A percentile compares a stretch with the other conserved stretches of the same genome.
These are phyloP conservation scores for Drosophila nebulosa DNA, from an alignment of 1,140 invertebrate genomes.

Conservation along the genomic window DNA sequence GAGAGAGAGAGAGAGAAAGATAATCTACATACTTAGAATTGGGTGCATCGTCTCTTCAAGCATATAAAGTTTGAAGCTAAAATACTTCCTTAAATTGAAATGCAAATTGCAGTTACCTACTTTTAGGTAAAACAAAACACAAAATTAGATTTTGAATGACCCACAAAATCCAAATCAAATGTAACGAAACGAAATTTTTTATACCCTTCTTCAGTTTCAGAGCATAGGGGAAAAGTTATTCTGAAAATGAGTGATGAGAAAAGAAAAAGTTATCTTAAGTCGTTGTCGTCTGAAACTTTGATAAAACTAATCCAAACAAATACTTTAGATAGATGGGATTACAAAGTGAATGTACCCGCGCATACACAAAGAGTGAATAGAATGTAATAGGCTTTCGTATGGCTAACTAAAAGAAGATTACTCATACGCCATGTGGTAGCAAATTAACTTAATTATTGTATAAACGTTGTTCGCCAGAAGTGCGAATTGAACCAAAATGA, in stretches of 20 bases:
- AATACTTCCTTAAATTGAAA: no score
- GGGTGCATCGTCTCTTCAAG: neutral
- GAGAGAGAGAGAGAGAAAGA: no score
- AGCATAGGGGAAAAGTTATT: no score
- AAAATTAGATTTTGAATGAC: neutral
- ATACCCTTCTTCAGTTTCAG: no score
- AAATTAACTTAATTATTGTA: slow-evolving; percentile 54
- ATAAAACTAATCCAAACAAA: no score
- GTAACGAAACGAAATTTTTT: neutral
- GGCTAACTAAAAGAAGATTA: slow-evolving; percentile 50
- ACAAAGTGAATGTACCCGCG: no score
- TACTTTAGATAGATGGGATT: no score
- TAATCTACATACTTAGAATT: no score
- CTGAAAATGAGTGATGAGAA: no score
- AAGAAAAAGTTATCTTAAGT: no score
- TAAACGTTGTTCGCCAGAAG: slow-evolving; percentile 16
- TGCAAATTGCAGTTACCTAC: neutral
- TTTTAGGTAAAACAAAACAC: neutral
- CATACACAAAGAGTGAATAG: slow-evolving; percentile 8
- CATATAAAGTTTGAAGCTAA: no score
- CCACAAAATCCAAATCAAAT: slow-evolving; percentile 4
- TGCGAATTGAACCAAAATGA: neutral
- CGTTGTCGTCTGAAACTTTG: no score
- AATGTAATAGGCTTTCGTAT: slow-evolving; percentile 33
- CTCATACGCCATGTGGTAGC: slow-evolving; percentile 57